Percentiles rank a stretch among this genome's conserved stretches.
Evolutionary conservation across 2,888 invertebrate species (phyloP).

Genomic region (Perithous albicinctus): DNA sequence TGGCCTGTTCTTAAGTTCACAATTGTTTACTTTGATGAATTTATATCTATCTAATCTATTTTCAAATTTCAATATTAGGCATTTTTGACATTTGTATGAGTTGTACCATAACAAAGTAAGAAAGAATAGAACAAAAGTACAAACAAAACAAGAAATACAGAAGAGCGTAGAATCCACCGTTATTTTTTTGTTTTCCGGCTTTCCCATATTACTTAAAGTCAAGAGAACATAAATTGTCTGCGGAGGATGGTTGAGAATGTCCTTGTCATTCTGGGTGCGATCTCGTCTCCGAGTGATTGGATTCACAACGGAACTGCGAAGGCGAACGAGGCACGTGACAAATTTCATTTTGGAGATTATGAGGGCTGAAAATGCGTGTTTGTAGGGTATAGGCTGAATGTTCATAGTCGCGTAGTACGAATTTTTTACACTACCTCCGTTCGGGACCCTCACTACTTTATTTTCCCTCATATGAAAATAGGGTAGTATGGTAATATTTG

Average conservation of each 20-base stretch:
- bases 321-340: constrained; percentile 24
- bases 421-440: constrained; percentile 13
- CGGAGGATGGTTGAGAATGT: background rate
- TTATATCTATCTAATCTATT: background rate
- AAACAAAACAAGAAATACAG: background rate
- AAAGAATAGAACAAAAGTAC: background rate
- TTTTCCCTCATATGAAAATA: constrained; percentile 41
- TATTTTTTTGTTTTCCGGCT: constrained; percentile 4
- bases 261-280: background rate
- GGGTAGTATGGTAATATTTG: constrained; percentile 39
- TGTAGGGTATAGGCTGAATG: constrained; percentile 28
- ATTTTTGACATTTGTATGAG: background rate
- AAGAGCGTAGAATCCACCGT: background rate
- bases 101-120: background rate
- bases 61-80: background rate
- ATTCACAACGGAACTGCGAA: constrained; percentile 5
- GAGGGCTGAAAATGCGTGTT: constrained; percentile 52
- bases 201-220: background rate
- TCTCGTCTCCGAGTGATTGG: constrained; percentile 36
- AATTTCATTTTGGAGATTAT: constrained; percentile 67
- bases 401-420: constrained; percentile 37
- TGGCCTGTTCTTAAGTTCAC: background rate
- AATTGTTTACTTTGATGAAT: background rate
- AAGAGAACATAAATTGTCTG: constrained; percentile 12
- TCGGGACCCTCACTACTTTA: background rate